Conservation (phyloP, 2,113 vertebrate genomes). For the Scatophagus argus region DNA sequence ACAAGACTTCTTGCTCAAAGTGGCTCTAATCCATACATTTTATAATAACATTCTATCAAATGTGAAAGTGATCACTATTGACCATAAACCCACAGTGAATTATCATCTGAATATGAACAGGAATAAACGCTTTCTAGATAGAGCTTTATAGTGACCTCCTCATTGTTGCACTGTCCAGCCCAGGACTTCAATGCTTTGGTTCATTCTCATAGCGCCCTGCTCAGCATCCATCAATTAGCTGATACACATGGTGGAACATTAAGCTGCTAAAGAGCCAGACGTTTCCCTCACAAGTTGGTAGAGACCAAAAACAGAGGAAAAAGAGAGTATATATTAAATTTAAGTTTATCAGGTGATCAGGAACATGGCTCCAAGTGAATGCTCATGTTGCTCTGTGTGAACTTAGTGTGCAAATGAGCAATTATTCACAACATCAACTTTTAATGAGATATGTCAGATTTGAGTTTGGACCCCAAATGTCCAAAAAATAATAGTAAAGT, state of each 20-base stretch:
- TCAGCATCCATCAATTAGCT: background rate
- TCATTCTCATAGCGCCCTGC: background rate
- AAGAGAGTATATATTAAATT: background rate
- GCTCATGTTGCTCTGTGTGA: background rate
- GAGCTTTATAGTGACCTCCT: background rate
- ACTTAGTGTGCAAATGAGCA: background rate
- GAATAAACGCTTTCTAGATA: background rate
- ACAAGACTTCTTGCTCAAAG: background rate
- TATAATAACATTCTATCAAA: background rate
- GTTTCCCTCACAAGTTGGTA: background rate
- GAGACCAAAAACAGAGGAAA: too few species aligned
- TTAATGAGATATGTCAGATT: conserved; percentile 16
- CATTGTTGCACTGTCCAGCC: background rate
- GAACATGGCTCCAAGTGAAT: background rate
- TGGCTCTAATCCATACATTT: background rate
- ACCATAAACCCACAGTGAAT: background rate
- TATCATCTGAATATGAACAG: background rate
- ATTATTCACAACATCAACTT: background rate
- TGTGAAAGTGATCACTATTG: background rate
- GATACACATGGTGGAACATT: background rate
- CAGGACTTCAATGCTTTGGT: conserved; percentile 3
- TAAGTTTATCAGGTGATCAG: background rate
- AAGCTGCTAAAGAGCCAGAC: background rate
- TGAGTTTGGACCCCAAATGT: background rate
- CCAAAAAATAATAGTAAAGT: background rate